Evolutionary conservation across 2,888 invertebrate species (phyloP), one percentile per base, ranked within the genome.

Genomic region (Boloria euphrosyne): DNA sequence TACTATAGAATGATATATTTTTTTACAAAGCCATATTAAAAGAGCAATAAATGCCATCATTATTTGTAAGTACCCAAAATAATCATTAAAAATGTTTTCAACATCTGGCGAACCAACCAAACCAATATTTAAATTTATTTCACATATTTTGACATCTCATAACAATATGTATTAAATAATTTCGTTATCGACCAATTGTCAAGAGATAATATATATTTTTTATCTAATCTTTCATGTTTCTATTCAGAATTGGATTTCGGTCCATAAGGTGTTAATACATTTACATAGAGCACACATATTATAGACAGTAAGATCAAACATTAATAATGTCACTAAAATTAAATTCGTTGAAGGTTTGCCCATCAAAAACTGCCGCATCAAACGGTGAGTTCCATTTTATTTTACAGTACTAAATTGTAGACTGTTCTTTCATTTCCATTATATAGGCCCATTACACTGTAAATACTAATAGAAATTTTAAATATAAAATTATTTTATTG

Each of bases 151-250:
- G 31, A 38, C 10, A 38, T 38, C 53, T 16, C n/a, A 22, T 31
- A 52, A n/a, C n/a, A n/a, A 52, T 44, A 52, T 60, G 61, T 63
- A 54, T 64, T 68, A 54, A 70, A 58, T 68, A 66, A 68, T 68
- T 66, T 64, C 27, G 53, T 66, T 65, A 66, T 62, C 67, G 61
- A 65, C 68, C 70, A 72, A 71, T 73, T 68, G 72, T 75, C 74
- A 74, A 77, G 76, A 75, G 76, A 87, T 84, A 79, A 73, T 67
- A 70, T 71, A 68, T 69, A 70, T 73, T 63, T 75, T 16, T 63
- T 82, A 88, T 89, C 88, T 89, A 82, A 89, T 89, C 89, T 74
- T 67, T 59, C 70, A 71, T 72, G 75, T 75, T 75, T 78, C 75
- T 76, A 76, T 73, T 78, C 74, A 70, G 75, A 79, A 78, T 75